Conservation (phyloP, 2,888 invertebrate genomes). For the Leptarthrus brevirostris region DNA sequence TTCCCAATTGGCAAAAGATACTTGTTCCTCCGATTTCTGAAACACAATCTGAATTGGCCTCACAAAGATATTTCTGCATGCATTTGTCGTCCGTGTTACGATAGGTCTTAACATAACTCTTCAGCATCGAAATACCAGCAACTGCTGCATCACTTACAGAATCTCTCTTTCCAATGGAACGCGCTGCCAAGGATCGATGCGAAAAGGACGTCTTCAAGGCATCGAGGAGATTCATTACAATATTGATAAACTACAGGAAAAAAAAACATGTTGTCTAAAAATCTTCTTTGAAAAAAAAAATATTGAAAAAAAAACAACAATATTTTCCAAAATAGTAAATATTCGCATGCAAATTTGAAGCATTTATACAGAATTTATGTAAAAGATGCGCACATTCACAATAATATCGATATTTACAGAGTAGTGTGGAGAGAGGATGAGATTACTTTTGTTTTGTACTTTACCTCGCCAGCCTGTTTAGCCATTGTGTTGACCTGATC, state of each 20-base stretch:
- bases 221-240: constrained; percentile 90
- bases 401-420: constrained; percentile 5
- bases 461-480: constrained; percentile 95
- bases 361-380: too few relatives aligned
- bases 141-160: constrained; percentile 90
- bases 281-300: not conserved
- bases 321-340: too few relatives aligned
- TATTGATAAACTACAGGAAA: constrained; percentile 84
- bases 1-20: constrained; percentile 92
- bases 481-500: constrained; percentile 93
- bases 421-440: not conserved
- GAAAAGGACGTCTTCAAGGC: constrained; percentile 93
- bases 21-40: constrained; percentile 83
- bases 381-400: constrained; percentile 2
- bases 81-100: constrained; percentile 83
- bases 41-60: constrained; percentile 89
- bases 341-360: too few relatives aligned
- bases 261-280: constrained; percentile 61
- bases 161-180: constrained; percentile 87
- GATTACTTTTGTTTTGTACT: constrained; percentile 60
- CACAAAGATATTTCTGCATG: constrained; percentile 88
- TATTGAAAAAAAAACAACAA: too few relatives aligned
- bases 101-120: constrained; percentile 87
- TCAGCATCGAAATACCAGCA: constrained; percentile 88
- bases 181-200: constrained; percentile 86